These are phyloP conservation scores for Parambassis ranga DNA, from an alignment of 2,797 vertebrate genomes.

Conservation along the genomic window DNA sequence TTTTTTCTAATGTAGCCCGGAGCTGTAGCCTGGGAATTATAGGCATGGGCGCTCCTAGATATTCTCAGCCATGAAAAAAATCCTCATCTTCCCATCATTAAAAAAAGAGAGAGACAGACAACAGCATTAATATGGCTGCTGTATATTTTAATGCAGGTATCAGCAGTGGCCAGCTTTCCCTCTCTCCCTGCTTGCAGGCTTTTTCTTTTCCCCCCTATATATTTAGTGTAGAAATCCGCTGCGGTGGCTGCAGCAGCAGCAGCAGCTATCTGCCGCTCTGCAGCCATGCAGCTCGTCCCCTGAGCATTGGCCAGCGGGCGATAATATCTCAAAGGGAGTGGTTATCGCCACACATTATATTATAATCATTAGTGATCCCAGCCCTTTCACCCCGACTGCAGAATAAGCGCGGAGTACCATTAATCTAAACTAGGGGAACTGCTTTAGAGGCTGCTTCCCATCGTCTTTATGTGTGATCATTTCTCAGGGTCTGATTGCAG, in stretches of 20 bases:
- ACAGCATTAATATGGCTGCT: neutral
- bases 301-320: constrained; percentile 78
- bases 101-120: neutral
- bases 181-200: constrained; percentile 58
- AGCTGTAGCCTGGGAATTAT: neutral
- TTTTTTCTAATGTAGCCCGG: neutral
- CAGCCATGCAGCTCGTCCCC: constrained; percentile 77
- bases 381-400: constrained; percentile 83
- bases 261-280: constrained; percentile 72
- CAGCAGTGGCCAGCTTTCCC: constrained; percentile 59
- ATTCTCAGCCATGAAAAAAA: neutral
- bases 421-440: constrained; percentile 78
- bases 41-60: neutral
- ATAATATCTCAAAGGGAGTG: constrained; percentile 84
- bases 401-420: constrained; percentile 77
- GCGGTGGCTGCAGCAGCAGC: constrained; percentile 47
- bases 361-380: constrained; percentile 86
- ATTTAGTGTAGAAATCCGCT: constrained; percentile 59
- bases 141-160: constrained; percentile 67
- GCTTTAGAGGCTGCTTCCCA: constrained; percentile 53
- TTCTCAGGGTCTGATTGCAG: constrained; percentile 37
- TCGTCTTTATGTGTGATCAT: constrained; percentile 43
- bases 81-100: neutral
- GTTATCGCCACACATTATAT: constrained; percentile 85
- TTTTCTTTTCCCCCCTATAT: constrained; percentile 5